Conservation (phyloP, 2,113 vertebrate species). For the Esox niger region DNA sequence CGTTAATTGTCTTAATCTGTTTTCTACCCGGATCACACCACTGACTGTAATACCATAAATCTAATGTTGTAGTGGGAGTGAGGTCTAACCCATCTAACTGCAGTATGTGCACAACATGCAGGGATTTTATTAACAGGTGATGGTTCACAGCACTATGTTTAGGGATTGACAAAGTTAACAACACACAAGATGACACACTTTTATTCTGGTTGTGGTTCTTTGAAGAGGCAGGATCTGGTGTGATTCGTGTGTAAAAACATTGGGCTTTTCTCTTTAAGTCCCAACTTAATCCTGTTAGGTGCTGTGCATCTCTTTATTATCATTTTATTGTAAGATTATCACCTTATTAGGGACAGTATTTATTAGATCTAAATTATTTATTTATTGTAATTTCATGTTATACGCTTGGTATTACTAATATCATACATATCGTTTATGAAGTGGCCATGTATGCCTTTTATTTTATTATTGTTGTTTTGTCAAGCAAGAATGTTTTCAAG, state of each 20-base stretch:
- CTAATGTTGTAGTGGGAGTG: not conserved
- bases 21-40: not conserved
- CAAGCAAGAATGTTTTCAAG: conserved; percentile 13
- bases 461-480: conserved; percentile 18
- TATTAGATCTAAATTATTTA: conserved; percentile 64
- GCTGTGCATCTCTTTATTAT: conserved; percentile 61
- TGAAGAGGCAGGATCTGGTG: not conserved
- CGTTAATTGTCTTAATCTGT: not conserved
- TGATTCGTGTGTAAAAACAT: not conserved
- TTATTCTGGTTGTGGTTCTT: not conserved
- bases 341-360: conserved; percentile 46
- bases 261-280: conserved; percentile 14
- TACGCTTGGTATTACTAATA: conserved; percentile 33
- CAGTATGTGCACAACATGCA: not conserved
- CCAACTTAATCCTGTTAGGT: conserved; percentile 42
- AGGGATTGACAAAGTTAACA: not conserved
- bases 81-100: not conserved
- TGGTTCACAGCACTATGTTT: not conserved
- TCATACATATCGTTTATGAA: conserved; percentile 46
- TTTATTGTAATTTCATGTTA: conserved; percentile 56
- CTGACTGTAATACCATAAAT: not conserved
- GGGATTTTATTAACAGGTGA: not conserved
- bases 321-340: conserved; percentile 55
- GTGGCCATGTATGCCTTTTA: conserved; percentile 31
- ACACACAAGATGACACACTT: not conserved